Percentiles rank a stretch among this genome's conserved stretches.
phyloP scores from a whole-genome alignment of 1,140 invertebrate species.

The Stegodyphus mimosarum region DNA sequence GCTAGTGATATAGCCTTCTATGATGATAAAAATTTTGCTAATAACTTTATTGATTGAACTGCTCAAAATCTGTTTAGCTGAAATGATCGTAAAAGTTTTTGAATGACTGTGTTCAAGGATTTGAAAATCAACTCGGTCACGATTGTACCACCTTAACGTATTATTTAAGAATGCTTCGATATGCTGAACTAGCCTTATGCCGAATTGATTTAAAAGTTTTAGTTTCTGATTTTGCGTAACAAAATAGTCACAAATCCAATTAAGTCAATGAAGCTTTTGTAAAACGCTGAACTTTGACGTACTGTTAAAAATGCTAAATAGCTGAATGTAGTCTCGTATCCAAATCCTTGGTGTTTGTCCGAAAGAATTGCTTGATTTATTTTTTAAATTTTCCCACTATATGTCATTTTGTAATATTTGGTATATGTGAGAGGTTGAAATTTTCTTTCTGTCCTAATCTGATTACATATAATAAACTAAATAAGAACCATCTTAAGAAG shows the following conservation, averaged over 20 bases:
- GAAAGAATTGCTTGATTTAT: too few species aligned
- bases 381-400: too few species aligned
- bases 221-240: not conserved
- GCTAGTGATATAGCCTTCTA: not conserved
- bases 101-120: not conserved
- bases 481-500: too few species aligned
- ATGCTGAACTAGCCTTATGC: not conserved
- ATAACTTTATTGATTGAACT: not conserved
- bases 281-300: not conserved
- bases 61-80: not conserved
- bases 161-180: not conserved
- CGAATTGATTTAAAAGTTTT: not conserved
- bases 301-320: not conserved
- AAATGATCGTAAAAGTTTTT: not conserved
- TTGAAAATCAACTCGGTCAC: not conserved
- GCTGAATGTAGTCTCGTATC: not conserved
- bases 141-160: not conserved
- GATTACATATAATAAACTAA: too few species aligned
- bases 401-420: too few species aligned
- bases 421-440: too few species aligned
- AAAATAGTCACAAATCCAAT: not conserved
- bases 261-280: not conserved
- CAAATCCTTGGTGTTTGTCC: too few species aligned
- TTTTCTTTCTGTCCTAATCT: too few species aligned
- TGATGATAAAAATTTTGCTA: not conserved